These are phyloP conservation scores for Tipula confusa DNA, from an alignment of 2,888 invertebrate genomes.

Conservation along the genomic window DNA sequence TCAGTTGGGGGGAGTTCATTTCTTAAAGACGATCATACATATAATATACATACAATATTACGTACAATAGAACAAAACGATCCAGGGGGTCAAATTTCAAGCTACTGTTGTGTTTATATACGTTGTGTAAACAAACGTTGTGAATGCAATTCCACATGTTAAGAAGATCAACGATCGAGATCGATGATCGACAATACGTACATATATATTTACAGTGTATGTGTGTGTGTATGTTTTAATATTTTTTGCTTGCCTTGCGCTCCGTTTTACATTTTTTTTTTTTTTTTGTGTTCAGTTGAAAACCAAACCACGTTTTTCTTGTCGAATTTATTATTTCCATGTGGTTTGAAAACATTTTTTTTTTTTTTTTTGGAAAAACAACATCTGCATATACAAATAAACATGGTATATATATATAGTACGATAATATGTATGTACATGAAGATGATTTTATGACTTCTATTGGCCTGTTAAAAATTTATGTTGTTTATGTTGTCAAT, in stretches of 20 bases:
- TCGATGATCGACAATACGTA: slow-evolving; percentile 20
- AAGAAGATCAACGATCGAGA: slow-evolving; percentile 25
- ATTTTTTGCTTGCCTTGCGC: not conserved
- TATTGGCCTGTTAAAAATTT: not conserved
- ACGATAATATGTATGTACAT: not conserved
- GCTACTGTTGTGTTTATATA: not conserved
- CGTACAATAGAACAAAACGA: not conserved
- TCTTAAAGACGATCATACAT: not conserved
- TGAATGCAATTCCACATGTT: slow-evolving; percentile 25
- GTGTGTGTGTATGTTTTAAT: not conserved
- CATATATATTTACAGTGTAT: no score
- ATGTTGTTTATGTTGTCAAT: slow-evolving; percentile 16
- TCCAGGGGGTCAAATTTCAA: not conserved
- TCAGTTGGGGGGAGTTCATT: not conserved
- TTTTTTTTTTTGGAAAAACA: slow-evolving; percentile 7
- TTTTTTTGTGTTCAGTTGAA: not conserved
- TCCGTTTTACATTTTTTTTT: no score
- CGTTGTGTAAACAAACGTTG: not conserved
- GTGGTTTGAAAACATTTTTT: not conserved
- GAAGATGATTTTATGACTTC: slow-evolving; percentile 25
- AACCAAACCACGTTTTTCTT: slow-evolving; percentile 25
- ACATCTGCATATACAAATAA: slow-evolving; percentile 25
- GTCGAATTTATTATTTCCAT: slow-evolving; percentile 25
- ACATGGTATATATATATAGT: slow-evolving; percentile 4
- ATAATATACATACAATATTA: not conserved